Conservation (phyloP, 2,113 vertebrate genomes). For the Campylorhamphus procurvoides region DNA sequence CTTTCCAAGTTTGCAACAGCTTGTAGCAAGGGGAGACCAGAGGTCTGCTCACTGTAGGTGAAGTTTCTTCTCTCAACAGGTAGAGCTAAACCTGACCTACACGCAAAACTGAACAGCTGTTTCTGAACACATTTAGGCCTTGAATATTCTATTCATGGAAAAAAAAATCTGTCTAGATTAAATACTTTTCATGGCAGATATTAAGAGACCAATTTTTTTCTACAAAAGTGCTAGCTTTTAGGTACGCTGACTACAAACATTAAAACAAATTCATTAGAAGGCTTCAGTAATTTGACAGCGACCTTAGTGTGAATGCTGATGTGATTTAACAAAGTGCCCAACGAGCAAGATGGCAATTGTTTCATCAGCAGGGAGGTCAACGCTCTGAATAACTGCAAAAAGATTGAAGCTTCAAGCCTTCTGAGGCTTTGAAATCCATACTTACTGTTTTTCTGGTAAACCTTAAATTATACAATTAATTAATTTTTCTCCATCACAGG, state of each 20-base stretch:
- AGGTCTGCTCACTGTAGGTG: neutral
- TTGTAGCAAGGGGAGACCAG: neutral
- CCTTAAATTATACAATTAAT: neutral
- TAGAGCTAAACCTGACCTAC: neutral
- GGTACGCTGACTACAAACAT: neutral
- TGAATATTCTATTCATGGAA: neutral
- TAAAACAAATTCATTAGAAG: neutral
- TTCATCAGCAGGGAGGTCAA: neutral
- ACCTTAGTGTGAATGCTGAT: neutral
- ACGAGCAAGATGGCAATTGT: neutral
- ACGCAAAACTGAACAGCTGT: neutral
- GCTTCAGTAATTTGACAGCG: neutral
- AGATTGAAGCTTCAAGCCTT: neutral
- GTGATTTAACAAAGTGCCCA: neutral
- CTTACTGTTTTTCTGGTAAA: neutral
- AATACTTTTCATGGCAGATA: neutral
- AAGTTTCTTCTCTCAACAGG: neutral
- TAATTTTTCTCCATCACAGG: neutral
- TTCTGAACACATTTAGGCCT: neutral
- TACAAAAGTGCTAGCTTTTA: neutral
- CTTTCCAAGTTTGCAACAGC: neutral
- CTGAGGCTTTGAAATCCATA: neutral
- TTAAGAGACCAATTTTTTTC: neutral
- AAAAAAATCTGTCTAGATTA: neutral
- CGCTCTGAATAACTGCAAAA: neutral